Base-by-base conservation (phyloP, 1,140 invertebrate species). In the Papilio polytes region DNA sequence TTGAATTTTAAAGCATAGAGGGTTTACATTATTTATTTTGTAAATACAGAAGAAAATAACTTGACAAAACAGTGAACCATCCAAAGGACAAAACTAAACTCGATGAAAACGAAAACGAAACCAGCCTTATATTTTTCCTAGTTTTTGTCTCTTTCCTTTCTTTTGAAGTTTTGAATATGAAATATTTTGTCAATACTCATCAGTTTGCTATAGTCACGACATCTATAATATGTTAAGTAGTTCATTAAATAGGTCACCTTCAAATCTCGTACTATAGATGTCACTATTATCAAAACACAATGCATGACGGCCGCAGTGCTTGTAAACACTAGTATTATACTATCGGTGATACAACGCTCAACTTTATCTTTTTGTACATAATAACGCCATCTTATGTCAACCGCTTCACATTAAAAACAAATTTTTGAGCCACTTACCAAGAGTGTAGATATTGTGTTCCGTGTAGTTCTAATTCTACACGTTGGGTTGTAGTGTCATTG, bases 41-140 rank as follows among this genome's bases (percentile, higher is more conserved):
- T 81, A 72, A 74, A 46, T 78, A 56, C 41, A n/a, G 51, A 66
- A 22, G 56, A 51, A 78, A 70, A 76, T 41, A 51, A 31, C 76
- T 82, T 82, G 78, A 80, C 82, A 82, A 84, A 83, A 84, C 85
- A 86, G 53, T 80, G 74, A 36, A 74, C 77, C 74, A 73, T 12
- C 53, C n/a, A 76, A 84, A 80, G 72, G 56, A 31, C 80, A 76
- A 22, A 63, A 53, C 74, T 15, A 31, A 78, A 78, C 63, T 70
- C 63, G 51, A 51, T 36, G 51, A 59, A 77, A 53, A 53, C 74
- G 26, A 53, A 77, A 77, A 26, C 74, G 26, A 77, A 56, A 77
- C 51, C 56, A 63, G 41, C 77, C 77, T 48, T 78, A 44, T 44
- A 78, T 78, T 78, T 44, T 44, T 15, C n/a, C 31, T 31, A 63